Evolutionary conservation across 2,113 vertebrate genomes (phyloP).

Genomic region (Gobiocypris rarus): DNA sequence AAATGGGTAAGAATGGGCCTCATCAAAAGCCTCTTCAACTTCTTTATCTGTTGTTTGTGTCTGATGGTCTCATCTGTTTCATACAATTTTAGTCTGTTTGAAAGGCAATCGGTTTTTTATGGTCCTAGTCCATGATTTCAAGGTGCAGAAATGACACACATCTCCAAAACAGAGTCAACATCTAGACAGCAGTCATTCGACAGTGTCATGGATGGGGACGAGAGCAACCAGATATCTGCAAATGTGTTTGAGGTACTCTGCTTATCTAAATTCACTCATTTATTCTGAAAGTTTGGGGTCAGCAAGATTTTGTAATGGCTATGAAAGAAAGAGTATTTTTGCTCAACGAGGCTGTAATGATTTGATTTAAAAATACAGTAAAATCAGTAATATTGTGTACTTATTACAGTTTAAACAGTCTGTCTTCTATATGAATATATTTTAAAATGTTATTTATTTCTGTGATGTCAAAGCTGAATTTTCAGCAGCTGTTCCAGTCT

Average conservation of each 20-base stretch:
- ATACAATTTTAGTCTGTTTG: not conserved
- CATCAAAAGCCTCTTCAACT: not conserved
- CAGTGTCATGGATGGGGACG: slow-evolving; percentile 43
- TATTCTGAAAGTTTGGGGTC: not conserved
- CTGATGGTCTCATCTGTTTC: not conserved
- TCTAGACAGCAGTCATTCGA: slow-evolving; percentile 28
- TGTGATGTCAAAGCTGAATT: not conserved
- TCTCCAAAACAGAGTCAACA: slow-evolving; percentile 1
- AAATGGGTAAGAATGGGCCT: slow-evolving; percentile 32
- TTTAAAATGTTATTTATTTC: not conserved
- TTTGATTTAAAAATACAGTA: not conserved
- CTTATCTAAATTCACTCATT: not conserved
- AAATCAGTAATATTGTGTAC: not conserved
- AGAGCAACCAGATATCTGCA: not conserved
- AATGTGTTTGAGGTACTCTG: slow-evolving; percentile 57
- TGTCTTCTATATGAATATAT: not conserved
- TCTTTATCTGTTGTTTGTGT: not conserved
- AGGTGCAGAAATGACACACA: not conserved
- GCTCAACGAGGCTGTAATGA: not conserved
- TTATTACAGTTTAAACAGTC: not conserved
- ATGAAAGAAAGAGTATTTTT: not conserved
- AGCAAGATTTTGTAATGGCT: not conserved
- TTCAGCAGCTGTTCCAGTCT: not conserved
- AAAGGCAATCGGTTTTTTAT: not conserved
- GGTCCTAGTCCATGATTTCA: too few species aligned